Evolutionary conservation across 2,888 invertebrate species (phyloP).

Genomic region (Caenorhabditis sp.): DNA sequence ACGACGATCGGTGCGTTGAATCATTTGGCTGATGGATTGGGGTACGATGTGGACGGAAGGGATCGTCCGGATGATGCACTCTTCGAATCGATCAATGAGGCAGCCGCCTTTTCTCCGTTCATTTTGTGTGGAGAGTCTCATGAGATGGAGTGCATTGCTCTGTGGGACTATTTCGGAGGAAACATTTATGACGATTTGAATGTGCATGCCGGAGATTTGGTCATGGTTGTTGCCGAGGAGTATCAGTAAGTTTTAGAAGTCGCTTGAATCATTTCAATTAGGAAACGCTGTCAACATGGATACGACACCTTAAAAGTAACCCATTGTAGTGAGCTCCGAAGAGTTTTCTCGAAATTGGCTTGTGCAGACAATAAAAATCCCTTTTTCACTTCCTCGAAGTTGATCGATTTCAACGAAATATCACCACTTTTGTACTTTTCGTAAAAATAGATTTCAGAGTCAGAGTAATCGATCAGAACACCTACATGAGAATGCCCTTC

Average conservation of each 20-base stretch:
- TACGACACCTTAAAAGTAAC: too few species aligned
- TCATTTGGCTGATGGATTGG: conserved; percentile 12
- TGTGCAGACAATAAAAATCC: too few species aligned
- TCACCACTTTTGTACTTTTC: too few species aligned
- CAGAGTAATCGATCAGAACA: conserved; percentile 29
- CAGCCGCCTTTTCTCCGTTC: conserved; percentile 50
- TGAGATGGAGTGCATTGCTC: conserved; percentile 65
- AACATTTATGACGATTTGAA: conserved; percentile 67
- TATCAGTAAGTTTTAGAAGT: conserved; percentile 65
- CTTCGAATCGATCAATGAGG: conserved; percentile 32
- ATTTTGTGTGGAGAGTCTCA: conserved; percentile 36
- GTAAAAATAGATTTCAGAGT: too few species aligned
- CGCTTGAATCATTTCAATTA: too few species aligned
- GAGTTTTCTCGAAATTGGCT: too few species aligned
- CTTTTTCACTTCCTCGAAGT: too few species aligned
- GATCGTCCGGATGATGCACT: conserved; percentile 45
- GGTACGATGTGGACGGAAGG: conserved; percentile 57
- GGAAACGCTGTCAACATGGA: too few species aligned
- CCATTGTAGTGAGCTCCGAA: too few species aligned
- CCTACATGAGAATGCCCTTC: conserved; percentile 60
- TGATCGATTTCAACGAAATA: too few species aligned
- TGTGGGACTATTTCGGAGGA: conserved; percentile 74
- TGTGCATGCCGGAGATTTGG: conserved; percentile 65
- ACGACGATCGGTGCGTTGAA: conserved; percentile 11
- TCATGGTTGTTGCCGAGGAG: conserved; percentile 71